phyloP scores from a whole-genome alignment of 2,113 vertebrate species.

The Marcusenius ussheri region DNA sequence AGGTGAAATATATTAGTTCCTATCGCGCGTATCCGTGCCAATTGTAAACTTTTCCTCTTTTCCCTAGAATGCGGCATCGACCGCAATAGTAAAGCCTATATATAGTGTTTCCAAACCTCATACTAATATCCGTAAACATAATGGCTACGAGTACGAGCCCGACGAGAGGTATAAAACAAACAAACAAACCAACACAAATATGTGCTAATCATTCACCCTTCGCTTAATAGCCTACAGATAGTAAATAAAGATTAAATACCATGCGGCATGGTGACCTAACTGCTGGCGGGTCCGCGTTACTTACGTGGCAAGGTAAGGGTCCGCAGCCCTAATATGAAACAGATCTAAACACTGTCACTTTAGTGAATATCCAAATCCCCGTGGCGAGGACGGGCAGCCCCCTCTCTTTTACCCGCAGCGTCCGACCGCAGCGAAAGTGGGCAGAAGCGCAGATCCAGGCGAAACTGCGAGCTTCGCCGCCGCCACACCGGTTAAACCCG shows the following conservation, averaged over 20 bases:
- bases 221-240: background rate
- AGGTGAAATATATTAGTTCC: background rate
- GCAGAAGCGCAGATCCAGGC: background rate
- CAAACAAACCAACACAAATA: background rate
- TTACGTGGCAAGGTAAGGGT: background rate
- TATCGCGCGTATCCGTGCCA: background rate
- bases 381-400: background rate
- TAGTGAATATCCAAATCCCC: background rate
- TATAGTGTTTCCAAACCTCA: background rate
- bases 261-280: background rate
- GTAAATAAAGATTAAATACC: background rate
- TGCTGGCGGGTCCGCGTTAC: background rate
- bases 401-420: background rate
- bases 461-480: background rate
- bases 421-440: background rate
- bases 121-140: background rate
- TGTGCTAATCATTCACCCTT: background rate
- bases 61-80: background rate
- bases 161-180: background rate
- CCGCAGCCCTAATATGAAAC: background rate
- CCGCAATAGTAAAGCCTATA: background rate
- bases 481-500: background rate
- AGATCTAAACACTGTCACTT: background rate
- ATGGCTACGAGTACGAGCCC: background rate
- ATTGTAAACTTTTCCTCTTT: background rate